Base-by-base conservation (phyloP, 2,888 invertebrate genomes). In the Aporophyla nigra region DNA sequence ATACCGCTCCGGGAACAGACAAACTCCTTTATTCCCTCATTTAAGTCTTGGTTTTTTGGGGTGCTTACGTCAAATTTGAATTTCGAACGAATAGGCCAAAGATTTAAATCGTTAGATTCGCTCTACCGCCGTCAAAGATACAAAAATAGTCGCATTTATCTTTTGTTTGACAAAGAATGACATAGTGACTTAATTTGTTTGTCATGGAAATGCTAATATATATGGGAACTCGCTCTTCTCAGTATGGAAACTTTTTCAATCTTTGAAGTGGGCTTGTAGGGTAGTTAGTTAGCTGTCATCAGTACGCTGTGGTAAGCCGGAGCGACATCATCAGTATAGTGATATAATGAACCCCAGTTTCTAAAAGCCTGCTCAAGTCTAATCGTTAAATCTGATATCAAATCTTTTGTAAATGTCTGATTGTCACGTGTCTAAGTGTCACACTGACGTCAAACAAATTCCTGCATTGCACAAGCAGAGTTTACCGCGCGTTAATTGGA, bases 241-340 rank as follows among this genome's bases (percentile, higher is more conserved):
- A 27, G 27, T 58, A 16, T 16, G 7, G 58, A 58, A 27, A 7
- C 16, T 16, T 16, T 58, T 58, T 58, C 24, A 58, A 59, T 19
- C 19, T 58, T 1, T 27, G 58, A 58, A 58, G 27, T 27, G 21
- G 21, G 3, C 5, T 33, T 33, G 21, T 33, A 5, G 27, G 27
- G 33, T n/a, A n/a, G n/a, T 33, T 33, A 66, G 2, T 66, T 21
- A 21, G 54, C n/a, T 71, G 21, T 21, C 40, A 24, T 9, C 7
- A 19, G 12, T 0, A 21, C 9, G 7, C 3, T 16, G 53, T 46
- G 10, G 27, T 27, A 65, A 19, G 1, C 19, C 49, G 19, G 14
- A 51, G 40, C 27, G 71, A 53, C 59, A 78, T 53, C n/a, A 21
- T 67, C 12, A 5, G 43, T 78, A 51, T 33, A 78, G 58, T 43